These are phyloP conservation scores for Acanthosepion lycidas DNA, from an alignment of 2,888 invertebrate species.

Conservation along the genomic window DNA sequence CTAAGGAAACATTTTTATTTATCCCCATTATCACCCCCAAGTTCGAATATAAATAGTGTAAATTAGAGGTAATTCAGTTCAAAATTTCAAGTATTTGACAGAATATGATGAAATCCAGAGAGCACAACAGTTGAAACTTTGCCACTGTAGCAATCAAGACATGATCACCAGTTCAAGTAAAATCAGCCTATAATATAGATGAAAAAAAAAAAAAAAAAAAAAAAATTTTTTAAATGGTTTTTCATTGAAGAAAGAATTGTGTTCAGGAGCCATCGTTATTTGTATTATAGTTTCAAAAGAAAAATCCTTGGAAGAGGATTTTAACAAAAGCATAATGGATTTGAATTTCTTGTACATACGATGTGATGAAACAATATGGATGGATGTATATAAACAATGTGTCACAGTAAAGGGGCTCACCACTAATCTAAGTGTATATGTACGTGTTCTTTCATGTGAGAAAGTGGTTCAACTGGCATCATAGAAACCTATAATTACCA, in stretches of 20 bases:
- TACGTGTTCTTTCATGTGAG: neutral
- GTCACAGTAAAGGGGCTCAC: neutral
- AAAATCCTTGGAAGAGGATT: neutral
- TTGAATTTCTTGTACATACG: neutral
- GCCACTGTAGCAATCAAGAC: too few relatives aligned
- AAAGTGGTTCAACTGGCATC: neutral
- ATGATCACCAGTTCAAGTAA: too few relatives aligned
- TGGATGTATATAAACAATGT: neutral
- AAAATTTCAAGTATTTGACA: too few relatives aligned
- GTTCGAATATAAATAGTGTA: too few relatives aligned
- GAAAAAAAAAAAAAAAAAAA: too few relatives aligned
- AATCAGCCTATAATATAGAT: too few relatives aligned
- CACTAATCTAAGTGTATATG: neutral
- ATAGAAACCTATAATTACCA: slow-evolving; percentile 41
- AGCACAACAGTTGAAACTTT: too few relatives aligned
- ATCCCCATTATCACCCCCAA: too few relatives aligned
- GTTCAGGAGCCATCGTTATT: neutral
- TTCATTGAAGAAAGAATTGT: neutral
- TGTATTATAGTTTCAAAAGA: neutral
- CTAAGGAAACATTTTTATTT: too few relatives aligned
- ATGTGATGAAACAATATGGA: neutral
- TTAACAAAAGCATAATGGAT: neutral
- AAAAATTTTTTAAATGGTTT: too few relatives aligned
- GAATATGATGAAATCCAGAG: too few relatives aligned
- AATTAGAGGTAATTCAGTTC: too few relatives aligned